Percentiles rank a stretch among this genome's conserved stretches.
Evolutionary conservation across 2,888 invertebrate species (phyloP).

Genomic region (Noctuana brunneofusca): DNA sequence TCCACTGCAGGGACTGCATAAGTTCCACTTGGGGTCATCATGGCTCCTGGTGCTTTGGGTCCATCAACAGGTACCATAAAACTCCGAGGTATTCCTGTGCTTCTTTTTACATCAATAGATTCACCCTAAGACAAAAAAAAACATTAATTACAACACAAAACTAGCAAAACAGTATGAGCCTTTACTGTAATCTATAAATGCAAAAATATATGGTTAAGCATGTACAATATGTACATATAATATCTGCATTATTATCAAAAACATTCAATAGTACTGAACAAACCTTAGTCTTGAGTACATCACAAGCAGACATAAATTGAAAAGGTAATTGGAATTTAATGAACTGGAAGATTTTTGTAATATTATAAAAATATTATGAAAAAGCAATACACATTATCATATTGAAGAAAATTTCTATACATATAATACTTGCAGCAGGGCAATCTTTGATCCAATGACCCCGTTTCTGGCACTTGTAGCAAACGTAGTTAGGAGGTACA

Average conservation of each 20-base stretch:
- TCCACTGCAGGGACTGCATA: constrained; percentile 95
- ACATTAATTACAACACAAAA: background rate
- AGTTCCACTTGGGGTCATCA: constrained; percentile 93
- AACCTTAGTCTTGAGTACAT: too few species aligned
- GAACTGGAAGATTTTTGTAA: too few species aligned
- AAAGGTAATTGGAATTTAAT: too few species aligned
- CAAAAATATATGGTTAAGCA: too few species aligned
- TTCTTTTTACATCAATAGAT: constrained; percentile 92
- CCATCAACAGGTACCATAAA: constrained; percentile 97
- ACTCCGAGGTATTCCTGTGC: constrained; percentile 98
- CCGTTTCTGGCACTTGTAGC: constrained; percentile 96
- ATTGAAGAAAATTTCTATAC: constrained; percentile 36
- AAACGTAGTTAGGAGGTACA: constrained; percentile 95
- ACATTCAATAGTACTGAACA: too few species aligned
- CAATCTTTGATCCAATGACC: constrained; percentile 99
- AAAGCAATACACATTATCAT: too few species aligned
- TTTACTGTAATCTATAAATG: too few species aligned
- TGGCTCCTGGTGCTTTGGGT: constrained; percentile 93
- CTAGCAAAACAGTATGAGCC: too few species aligned
- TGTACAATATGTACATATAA: too few species aligned
- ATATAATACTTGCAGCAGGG: constrained; percentile 85
- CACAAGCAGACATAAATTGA: too few species aligned
- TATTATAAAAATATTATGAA: background rate
- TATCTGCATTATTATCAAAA: too few species aligned
- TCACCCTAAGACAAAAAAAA: constrained; percentile 68